Percentiles rank a stretch among this genome's conserved stretches.
Evolutionary conservation across 1,140 invertebrate species (phyloP).

Genomic region (Rhopalosiphum maidis): DNA sequence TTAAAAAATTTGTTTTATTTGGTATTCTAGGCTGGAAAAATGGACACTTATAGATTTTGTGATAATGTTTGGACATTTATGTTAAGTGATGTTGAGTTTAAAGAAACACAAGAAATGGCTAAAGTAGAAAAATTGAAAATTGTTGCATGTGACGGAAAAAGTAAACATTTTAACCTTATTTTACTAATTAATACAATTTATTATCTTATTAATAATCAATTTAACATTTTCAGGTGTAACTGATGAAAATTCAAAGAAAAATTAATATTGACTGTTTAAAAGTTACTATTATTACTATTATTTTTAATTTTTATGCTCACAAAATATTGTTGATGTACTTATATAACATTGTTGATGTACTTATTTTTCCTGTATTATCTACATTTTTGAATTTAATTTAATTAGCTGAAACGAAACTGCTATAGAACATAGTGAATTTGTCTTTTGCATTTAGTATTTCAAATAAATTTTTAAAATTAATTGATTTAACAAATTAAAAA

Average conservation of each 20-base stretch:
- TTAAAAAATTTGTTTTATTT: slow-evolving; percentile 42
- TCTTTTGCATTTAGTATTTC: not conserved
- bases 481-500: not conserved
- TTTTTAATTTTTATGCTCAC: not conserved
- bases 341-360: slow-evolving; percentile 12
- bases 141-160: slow-evolving; percentile 99
- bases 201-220: slow-evolving; percentile 8
- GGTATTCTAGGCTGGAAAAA: slow-evolving; percentile 81
- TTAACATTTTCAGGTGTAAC: slow-evolving; percentile 44
- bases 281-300: not conserved
- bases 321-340: slow-evolving; percentile 10
- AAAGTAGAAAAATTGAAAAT: slow-evolving; percentile 98
- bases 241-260: slow-evolving; percentile 51
- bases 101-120: slow-evolving; percentile 93
- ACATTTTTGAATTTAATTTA: not conserved
- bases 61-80: slow-evolving; percentile 99
- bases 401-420: not conserved
- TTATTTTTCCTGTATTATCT: not conserved
- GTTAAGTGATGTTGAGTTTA: slow-evolving; percentile 96
- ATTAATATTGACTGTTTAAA: not conserved
- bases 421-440: not conserved
- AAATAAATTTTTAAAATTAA: not conserved
- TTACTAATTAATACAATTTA: not conserved
- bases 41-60: slow-evolving; percentile 99
- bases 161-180: slow-evolving; percentile 63